A percentile compares a stretch with the other conserved stretches of the same genome.
Conservation (phyloP, 2,113 vertebrate species). For the Labeo rohita region DNA sequence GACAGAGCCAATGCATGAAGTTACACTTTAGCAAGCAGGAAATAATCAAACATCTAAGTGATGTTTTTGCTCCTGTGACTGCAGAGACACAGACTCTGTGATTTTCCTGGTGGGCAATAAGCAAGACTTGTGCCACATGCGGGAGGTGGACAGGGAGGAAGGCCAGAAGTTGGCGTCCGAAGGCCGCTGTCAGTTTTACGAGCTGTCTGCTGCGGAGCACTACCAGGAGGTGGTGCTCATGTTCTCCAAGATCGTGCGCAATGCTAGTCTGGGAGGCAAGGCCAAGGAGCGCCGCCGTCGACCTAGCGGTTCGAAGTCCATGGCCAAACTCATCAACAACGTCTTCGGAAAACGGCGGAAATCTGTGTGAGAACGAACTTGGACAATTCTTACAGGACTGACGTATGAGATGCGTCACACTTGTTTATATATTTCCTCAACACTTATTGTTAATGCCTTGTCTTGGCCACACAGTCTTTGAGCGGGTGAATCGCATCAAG, state of each 20-base stretch:
- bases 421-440: constrained; percentile 6
- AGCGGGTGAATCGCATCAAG: not conserved
- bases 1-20: constrained; percentile 1
- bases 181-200: constrained; percentile 82
- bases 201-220: constrained; percentile 88
- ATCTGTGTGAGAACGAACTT: constrained; percentile 77
- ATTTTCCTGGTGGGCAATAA: constrained; percentile 89
- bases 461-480: not conserved
- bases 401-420: not conserved
- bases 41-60: not conserved
- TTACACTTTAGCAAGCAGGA: not conserved
- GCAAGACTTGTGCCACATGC: constrained; percentile 86
- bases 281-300: constrained; percentile 81
- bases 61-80: constrained; percentile 5
- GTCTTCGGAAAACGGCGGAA: constrained; percentile 88
- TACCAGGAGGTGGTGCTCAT: constrained; percentile 83
- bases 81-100: constrained; percentile 74
- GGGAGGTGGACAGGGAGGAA: constrained; percentile 84
- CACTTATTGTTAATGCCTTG: not conserved
- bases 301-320: constrained; percentile 84
- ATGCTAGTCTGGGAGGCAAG: constrained; percentile 70
- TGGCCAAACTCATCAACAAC: constrained; percentile 89
- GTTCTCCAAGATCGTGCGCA: constrained; percentile 82
- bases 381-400: constrained; percentile 14
- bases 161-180: constrained; percentile 81